Percentiles rank a stretch among this genome's conserved stretches.
These are phyloP conservation scores for Loxodonta africana DNA, from an alignment of 2,113 vertebrate species.

Conservation along the genomic window DNA sequence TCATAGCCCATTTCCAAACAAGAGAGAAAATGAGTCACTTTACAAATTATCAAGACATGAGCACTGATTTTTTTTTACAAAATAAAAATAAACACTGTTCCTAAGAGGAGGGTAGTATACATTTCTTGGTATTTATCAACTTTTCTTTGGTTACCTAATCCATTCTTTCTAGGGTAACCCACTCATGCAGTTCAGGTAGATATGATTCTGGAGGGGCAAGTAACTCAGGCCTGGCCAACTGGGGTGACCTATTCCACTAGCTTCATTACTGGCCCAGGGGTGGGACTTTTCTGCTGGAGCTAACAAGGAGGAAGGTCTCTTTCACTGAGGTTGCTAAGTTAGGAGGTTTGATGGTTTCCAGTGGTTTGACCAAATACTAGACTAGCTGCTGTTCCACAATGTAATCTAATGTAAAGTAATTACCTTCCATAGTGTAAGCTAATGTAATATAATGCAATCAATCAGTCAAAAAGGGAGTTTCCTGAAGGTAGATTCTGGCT, in stretches of 20 bases:
- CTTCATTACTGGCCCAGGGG: not conserved
- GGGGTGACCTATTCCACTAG: not conserved
- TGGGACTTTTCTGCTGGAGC: not conserved
- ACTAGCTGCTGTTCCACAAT: too few species aligned
- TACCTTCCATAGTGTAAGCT: too few species aligned
- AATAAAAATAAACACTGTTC: slow-evolving; percentile 17
- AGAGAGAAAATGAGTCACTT: not conserved
- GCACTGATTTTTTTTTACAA: not conserved
- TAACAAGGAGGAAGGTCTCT: not conserved
- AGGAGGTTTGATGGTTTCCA: not conserved
- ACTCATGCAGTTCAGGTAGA: not conserved
- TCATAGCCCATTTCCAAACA: not conserved
- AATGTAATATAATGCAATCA: too few species aligned
- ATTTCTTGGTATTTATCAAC: not conserved
- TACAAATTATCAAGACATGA: not conserved
- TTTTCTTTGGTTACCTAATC: not conserved
- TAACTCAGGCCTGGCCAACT: not conserved
- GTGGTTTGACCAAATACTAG: too few species aligned
- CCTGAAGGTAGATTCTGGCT: too few species aligned
- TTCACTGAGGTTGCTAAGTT: not conserved
- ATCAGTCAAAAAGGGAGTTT: too few species aligned
- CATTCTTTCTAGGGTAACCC: not conserved
- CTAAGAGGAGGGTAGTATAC: not conserved
- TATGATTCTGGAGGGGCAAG: not conserved
- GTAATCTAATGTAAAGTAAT: too few species aligned